Conservation (phyloP, 2,888 invertebrate species). For the Hyposoter didymator region DNA sequence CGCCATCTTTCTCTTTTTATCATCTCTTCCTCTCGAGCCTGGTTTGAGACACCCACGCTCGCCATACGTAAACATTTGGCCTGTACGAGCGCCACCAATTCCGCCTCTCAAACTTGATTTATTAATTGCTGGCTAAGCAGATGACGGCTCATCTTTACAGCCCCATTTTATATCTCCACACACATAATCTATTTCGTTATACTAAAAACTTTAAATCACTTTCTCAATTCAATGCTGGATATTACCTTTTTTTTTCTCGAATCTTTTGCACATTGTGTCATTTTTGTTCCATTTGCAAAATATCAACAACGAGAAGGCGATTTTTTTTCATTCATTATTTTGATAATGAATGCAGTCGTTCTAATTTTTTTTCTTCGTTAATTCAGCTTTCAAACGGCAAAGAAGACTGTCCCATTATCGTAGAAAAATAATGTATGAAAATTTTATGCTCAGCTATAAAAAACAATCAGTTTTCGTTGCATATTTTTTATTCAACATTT, state of each 20-base stretch:
- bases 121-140: slow-evolving; percentile 64
- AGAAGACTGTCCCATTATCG: too few relatives aligned
- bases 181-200: slow-evolving; percentile 8
- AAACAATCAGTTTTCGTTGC: too few relatives aligned
- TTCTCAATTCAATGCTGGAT: background rate
- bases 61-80: slow-evolving; percentile 67
- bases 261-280: background rate
- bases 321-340: too few relatives aligned
- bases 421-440: too few relatives aligned
- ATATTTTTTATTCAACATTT: too few relatives aligned
- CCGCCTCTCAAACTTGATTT: slow-evolving; percentile 69
- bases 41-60: slow-evolving; percentile 40
- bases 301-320: too few relatives aligned
- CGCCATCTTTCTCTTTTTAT: slow-evolving; percentile 14
- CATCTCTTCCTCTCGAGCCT: slow-evolving; percentile 32
- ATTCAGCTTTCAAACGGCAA: too few relatives aligned
- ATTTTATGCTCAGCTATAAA: too few relatives aligned
- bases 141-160: slow-evolving; percentile 9
- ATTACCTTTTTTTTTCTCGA: background rate
- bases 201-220: background rate
- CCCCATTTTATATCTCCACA: background rate
- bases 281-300: background rate
- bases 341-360: too few relatives aligned
- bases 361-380: too few relatives aligned
- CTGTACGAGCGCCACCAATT: slow-evolving; percentile 57